Percentiles rank a stretch among this genome's conserved stretches.
phyloP scores from a whole-genome alignment of 2,888 invertebrate species.

The Onchidella celtica region DNA sequence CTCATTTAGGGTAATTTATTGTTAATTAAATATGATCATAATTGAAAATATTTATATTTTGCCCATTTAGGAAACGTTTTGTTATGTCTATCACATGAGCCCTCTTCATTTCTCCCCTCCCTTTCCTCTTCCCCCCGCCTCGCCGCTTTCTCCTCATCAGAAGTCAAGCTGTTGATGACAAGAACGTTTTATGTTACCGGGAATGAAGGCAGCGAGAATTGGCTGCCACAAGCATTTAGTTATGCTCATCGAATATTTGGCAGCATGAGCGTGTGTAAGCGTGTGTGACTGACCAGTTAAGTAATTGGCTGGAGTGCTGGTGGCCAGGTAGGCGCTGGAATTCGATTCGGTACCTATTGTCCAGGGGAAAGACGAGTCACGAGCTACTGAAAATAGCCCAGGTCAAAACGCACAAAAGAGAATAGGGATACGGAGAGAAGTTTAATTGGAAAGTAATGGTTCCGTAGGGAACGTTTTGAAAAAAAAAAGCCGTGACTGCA shows the following conservation, averaged over 20 bases:
- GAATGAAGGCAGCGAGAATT: not conserved
- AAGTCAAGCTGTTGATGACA: not conserved
- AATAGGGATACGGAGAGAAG: too few species aligned
- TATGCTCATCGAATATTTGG: slow-evolving; percentile 19
- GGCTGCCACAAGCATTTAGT: slow-evolving; percentile 3
- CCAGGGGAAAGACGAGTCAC: not conserved
- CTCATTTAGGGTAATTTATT: too few species aligned
- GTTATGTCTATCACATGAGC: too few species aligned
- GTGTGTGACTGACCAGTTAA: slow-evolving; percentile 3
- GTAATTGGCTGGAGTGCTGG: not conserved
- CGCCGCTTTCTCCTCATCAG: too few species aligned
- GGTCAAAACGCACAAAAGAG: too few species aligned
- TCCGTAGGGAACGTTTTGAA: too few species aligned
- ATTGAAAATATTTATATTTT: too few species aligned
- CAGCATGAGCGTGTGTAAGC: not conserved
- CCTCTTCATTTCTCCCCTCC: too few species aligned
- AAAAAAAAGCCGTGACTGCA: too few species aligned
- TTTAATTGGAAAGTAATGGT: too few species aligned
- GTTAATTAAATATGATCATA: too few species aligned
- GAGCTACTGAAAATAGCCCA: not conserved
- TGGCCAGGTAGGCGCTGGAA: not conserved
- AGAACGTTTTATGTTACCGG: not conserved
- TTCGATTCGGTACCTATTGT: not conserved
- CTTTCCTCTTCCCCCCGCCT: not conserved
- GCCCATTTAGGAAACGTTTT: too few species aligned